phyloP scores from a whole-genome alignment of 2,797 vertebrate genomes.

The Gila robusta region DNA sequence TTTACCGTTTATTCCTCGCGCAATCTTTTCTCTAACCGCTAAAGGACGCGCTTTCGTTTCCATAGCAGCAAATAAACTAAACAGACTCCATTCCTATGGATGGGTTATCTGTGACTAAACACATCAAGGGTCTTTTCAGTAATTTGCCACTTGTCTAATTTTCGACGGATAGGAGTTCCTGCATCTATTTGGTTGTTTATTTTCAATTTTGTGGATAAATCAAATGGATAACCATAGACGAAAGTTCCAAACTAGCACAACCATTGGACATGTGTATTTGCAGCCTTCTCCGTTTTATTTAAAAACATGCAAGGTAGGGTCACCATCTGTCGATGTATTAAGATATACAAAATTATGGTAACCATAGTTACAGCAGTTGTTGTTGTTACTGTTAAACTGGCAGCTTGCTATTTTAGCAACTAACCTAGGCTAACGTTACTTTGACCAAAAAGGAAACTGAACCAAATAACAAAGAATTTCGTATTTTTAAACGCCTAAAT shows the following conservation, averaged over 20 bases:
- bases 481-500: background rate
- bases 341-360: background rate
- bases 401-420: background rate
- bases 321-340: background rate
- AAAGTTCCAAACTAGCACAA: conserved; percentile 32
- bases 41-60: background rate
- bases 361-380: background rate
- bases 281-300: conserved; percentile 21
- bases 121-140: background rate
- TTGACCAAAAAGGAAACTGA: background rate
- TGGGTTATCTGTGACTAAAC: background rate
- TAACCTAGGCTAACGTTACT: too few relatives aligned
- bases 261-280: background rate
- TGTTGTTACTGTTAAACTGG: background rate
- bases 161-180: too few relatives aligned
- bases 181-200: background rate
- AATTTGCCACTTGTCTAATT: background rate
- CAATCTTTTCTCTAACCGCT: background rate
- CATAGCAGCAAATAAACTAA: conserved; percentile 25
- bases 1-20: background rate
- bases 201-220: background rate
- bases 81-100: background rate
- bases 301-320: conserved; percentile 44
- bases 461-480: background rate
- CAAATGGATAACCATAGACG: background rate